Conservation (phyloP, 2,888 invertebrate genomes). For the Lycia hirtaria region DNA sequence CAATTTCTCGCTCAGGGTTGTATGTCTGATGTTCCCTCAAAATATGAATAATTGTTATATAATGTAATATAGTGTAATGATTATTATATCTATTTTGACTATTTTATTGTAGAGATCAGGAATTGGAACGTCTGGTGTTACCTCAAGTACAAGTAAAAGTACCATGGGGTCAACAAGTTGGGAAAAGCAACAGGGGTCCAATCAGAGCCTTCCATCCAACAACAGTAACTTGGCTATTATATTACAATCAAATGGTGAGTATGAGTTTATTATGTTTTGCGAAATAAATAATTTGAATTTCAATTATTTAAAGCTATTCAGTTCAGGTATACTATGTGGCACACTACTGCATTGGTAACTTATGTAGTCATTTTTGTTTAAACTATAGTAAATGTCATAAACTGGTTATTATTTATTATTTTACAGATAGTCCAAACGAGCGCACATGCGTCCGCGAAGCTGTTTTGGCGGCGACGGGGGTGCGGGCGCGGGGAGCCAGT, state of each 20-base stretch:
- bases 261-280: too few relatives aligned
- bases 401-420: not conserved
- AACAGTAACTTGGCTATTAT: constrained; percentile 66
- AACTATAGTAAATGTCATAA: too few relatives aligned
- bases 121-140: constrained; percentile 52
- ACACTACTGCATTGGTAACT: too few relatives aligned
- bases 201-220: constrained; percentile 68
- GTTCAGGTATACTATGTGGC: too few relatives aligned
- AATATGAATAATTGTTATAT: too few relatives aligned
- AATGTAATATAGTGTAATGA: too few relatives aligned
- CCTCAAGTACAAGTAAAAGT: constrained; percentile 71
- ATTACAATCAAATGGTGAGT: constrained; percentile 57
- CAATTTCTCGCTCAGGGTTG: not conserved
- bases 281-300: too few relatives aligned
- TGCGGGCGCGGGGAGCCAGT: constrained; percentile 89
- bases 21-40: not conserved
- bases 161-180: constrained; percentile 71
- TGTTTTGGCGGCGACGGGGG: constrained; percentile 94
- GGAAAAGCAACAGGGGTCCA: constrained; percentile 66
- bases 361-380: too few relatives aligned
- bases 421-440: constrained; percentile 57
- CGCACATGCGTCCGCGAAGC: constrained; percentile 88
- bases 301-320: too few relatives aligned
- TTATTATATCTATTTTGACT: not conserved
- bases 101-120: constrained; percentile 59